These are phyloP conservation scores for Drepanosiphum platanoidis DNA, from an alignment of 2,888 invertebrate species.

Conservation along the genomic window DNA sequence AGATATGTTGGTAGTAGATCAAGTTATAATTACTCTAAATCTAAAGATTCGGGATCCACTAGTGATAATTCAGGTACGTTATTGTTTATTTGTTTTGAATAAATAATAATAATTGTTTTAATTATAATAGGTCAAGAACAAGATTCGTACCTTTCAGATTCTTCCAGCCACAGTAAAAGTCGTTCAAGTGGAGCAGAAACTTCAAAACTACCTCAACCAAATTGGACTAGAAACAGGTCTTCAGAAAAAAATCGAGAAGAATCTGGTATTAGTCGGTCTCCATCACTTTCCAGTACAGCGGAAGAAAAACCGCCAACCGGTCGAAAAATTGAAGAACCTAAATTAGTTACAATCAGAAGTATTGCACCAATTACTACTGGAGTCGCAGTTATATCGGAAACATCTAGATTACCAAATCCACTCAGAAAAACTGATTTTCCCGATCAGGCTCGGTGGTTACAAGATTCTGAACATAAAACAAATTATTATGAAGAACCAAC, in stretches of 20 bases:
- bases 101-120: neutral
- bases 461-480: conserved; percentile 35
- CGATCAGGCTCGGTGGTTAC: conserved; percentile 73
- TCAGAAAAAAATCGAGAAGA: conserved; percentile 46
- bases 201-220: conserved; percentile 49
- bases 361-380: conserved; percentile 63
- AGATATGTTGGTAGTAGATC: conserved; percentile 28
- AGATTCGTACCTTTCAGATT: conserved; percentile 44
- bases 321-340: conserved; percentile 63
- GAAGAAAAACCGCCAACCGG: conserved; percentile 57
- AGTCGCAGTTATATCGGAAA: conserved; percentile 33
- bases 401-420: conserved; percentile 52
- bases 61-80: conserved; percentile 57
- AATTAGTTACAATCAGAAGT: conserved; percentile 64
- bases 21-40: conserved; percentile 21
- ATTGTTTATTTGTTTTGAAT: neutral
- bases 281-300: conserved; percentile 48
- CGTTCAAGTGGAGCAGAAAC: conserved; percentile 39
- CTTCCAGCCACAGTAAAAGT: conserved; percentile 24
- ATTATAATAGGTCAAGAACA: conserved; percentile 46
- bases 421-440: conserved; percentile 71
- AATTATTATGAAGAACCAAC: neutral
- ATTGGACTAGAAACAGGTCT: conserved; percentile 37
- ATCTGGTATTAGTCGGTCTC: conserved; percentile 35
- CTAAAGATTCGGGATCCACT: conserved; percentile 44